phyloP scores from a whole-genome alignment of 2,797 vertebrate genomes.

The Pseudochirops cupreus region DNA sequence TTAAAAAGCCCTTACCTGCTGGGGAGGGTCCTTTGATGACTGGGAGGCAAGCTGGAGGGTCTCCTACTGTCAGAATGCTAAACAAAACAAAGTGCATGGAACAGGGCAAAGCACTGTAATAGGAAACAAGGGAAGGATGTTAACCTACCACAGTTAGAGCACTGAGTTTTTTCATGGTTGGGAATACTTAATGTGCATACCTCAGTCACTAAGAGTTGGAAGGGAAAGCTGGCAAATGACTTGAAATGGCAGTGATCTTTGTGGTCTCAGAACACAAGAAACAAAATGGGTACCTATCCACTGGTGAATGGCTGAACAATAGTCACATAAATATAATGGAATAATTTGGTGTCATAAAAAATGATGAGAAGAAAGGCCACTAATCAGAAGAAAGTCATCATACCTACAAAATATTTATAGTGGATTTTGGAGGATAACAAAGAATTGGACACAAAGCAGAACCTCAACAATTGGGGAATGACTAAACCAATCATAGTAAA shows the following conservation, averaged over 20 bases:
- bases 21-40: constrained; percentile 34
- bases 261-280: background rate
- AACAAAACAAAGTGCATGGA: constrained; percentile 21
- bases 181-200: constrained; percentile 56
- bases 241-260: constrained; percentile 22
- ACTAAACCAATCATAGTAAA: background rate
- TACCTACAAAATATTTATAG: background rate
- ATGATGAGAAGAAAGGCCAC: background rate
- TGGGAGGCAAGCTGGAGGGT: constrained; percentile 37
- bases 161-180: constrained; percentile 72
- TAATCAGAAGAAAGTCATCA: background rate
- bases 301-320: background rate
- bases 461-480: background rate
- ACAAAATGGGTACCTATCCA: background rate
- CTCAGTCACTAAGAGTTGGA: constrained; percentile 71
- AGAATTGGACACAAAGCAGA: background rate
- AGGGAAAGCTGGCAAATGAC: constrained; percentile 54
- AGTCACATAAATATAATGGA: background rate
- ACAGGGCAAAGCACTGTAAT: constrained; percentile 42
- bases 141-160: constrained; percentile 71
- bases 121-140: constrained; percentile 74
- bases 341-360: background rate
- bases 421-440: background rate
- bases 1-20: background rate
- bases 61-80: constrained; percentile 67